Evolutionary conservation across 92 coral and sea anemone genomes (phyloP), one percentile per base, ranked within the genome.

Genomic region (Porites evermanni): DNA sequence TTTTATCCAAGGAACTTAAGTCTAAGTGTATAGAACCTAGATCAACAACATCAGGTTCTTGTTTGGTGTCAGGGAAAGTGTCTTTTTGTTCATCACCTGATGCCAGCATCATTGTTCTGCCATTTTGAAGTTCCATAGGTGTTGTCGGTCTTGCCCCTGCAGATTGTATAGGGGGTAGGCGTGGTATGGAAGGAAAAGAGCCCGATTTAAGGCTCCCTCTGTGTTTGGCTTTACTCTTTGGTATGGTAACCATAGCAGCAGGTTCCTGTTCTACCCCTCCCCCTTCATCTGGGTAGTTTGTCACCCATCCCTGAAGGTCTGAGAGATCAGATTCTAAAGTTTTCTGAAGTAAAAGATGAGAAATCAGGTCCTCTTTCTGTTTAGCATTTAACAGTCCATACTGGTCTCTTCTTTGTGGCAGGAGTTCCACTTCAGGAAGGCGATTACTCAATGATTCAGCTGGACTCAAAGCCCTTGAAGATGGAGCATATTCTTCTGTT

Each of bases 361-460:
- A 95, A 13, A 97, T 75, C 19, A 97, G 91, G 19, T 95, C 93
- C 77, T 94, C 98, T 94, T 97, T 97, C 74, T 95, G 96, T 63
- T 78, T 87, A 47, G 95, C 73, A 71, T 93, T 87, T 21, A 97
- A 89, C 61, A 71, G 38, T 24, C 86, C 93, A 82, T 97, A 97
- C 10, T 67, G 88, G 77, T 90, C 88, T 56, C 75, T 81, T 75
- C 87, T 82, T 52, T 70, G 68, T 14, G 96, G 96, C 12, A 82
- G 63, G 9, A 91, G 50, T 63, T 93, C 96, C 1, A 97, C 98
- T 83, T 97, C 99, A 18, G 93, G 90, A 18, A 97, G 86, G 8
- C 98, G 86, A 82, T 92, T 94, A 13, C 88, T 85, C 38, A 95
- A 59, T 18, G 98, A 90, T 73, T 97, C 99, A 14, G 83, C 91